These are phyloP conservation scores for Bryconaethiops microstoma DNA, from an alignment of 2,797 vertebrate species.

Conservation along the genomic window DNA sequence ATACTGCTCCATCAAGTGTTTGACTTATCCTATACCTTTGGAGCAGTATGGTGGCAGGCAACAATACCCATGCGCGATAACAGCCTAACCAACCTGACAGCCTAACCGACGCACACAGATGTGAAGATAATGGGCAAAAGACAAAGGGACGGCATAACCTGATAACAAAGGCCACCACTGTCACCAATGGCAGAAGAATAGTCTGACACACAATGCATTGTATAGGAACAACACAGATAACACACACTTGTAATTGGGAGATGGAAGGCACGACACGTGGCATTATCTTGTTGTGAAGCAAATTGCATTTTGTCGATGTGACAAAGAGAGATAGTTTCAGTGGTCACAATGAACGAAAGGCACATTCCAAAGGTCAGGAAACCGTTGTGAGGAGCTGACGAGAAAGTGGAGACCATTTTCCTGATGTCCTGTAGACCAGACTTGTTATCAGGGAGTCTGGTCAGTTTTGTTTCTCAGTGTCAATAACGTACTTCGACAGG, in stretches of 20 bases:
- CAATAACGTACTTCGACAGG: neutral
- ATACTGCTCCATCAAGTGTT: neutral
- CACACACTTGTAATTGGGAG: conserved; percentile 27
- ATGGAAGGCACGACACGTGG: conserved; percentile 22
- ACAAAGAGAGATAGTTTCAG: conserved; percentile 46
- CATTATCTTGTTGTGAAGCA: conserved; percentile 47
- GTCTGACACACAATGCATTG: conserved; percentile 30
- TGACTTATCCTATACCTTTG: neutral
- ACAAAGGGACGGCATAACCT: conserved; percentile 37
- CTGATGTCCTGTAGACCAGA: neutral
- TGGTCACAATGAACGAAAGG: neutral
- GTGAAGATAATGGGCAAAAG: conserved; percentile 45
- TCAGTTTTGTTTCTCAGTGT: neutral
- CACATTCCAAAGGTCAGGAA: conserved; percentile 37
- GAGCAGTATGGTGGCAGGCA: neutral
- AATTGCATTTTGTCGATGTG: conserved; percentile 43
- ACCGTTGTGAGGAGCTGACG: neutral
- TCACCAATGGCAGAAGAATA: conserved; percentile 40
- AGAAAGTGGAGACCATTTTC: conserved; percentile 22
- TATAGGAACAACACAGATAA: conserved; percentile 26
- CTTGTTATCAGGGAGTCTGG: neutral
- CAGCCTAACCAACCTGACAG: conserved; percentile 35
- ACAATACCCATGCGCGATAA: conserved; percentile 38
- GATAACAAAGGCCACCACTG: conserved; percentile 48
- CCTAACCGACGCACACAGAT: conserved; percentile 24